phyloP scores from a whole-genome alignment of 53 echinoderm and acorn worm genomes.

The Astropecten irregularis region DNA sequence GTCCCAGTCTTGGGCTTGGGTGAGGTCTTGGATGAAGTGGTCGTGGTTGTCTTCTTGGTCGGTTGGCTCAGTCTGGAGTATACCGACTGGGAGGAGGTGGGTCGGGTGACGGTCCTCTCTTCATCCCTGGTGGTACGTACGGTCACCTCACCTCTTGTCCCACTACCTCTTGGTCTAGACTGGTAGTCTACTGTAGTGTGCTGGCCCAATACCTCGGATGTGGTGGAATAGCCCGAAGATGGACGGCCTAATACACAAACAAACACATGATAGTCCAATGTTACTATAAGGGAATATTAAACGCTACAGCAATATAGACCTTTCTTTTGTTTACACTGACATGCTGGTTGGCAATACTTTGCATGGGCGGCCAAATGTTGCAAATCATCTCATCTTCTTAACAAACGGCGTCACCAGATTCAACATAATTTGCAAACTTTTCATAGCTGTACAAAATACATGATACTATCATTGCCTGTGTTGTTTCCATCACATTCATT shows the following conservation, averaged over 20 bases:
- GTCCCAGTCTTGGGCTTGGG: conserved; percentile 39
- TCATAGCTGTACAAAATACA: no score
- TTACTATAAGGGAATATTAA: no score
- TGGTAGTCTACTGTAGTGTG: conserved; percentile 76
- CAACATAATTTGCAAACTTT: no score
- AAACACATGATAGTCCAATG: no score
- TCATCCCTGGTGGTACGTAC: conserved; percentile 86
- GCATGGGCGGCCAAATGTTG: no score
- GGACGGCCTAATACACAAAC: not conserved
- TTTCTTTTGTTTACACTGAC: no score
- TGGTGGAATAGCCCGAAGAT: conserved; percentile 63
- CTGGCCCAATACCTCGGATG: conserved; percentile 54
- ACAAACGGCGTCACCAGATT: no score
- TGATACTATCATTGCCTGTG: no score
- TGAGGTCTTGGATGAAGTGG: conserved; percentile 41
- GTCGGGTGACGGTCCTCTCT: conserved; percentile 81
- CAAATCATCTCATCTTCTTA: no score
- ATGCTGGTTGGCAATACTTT: no score
- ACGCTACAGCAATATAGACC: no score
- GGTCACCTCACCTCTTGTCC: conserved; percentile 79
- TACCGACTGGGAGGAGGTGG: conserved; percentile 26
- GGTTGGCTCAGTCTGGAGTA: not conserved
- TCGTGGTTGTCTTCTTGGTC: conserved; percentile 13
- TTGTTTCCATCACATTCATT: no score
- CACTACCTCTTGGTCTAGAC: conserved; percentile 53